Conservation (phyloP, 2,113 vertebrate genomes). For the Rafetus swinhoei region DNA sequence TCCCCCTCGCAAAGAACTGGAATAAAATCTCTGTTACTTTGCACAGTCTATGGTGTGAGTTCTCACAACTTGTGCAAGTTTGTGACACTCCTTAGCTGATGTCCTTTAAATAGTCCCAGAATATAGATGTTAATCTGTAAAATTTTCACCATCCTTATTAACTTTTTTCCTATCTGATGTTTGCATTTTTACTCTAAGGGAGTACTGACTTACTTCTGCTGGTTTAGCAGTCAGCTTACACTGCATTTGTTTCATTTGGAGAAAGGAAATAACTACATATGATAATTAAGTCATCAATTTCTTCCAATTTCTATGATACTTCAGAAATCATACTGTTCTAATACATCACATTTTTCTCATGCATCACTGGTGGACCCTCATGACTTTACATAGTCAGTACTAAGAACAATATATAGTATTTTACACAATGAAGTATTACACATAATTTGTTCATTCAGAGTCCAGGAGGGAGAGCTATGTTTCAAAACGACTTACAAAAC, state of each 20-base stretch:
- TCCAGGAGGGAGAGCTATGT: rapidly evolving
- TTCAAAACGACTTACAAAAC: background rate
- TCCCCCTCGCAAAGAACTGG: constrained; percentile 33
- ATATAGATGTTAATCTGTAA: constrained; percentile 64
- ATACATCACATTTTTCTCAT: background rate
- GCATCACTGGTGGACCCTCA: background rate
- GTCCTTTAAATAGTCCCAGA: constrained; percentile 52
- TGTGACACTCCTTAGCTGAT: constrained; percentile 63
- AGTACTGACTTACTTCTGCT: constrained; percentile 44
- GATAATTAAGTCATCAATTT: constrained; percentile 31
- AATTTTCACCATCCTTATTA: constrained; percentile 48
- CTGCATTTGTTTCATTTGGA: constrained; percentile 23
- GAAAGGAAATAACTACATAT: background rate
- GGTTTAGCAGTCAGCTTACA: constrained; percentile 46
- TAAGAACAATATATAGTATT: background rate
- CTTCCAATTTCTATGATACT: background rate
- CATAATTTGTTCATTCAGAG: background rate
- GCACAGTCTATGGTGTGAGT: constrained; percentile 45
- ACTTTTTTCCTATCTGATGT: constrained; percentile 55
- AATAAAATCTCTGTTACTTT: constrained; percentile 48
- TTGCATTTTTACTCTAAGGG: constrained; percentile 38
- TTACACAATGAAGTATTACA: background rate
- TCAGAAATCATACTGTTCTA: constrained; percentile 17
- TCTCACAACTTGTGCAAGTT: constrained; percentile 38
- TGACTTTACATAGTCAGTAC: background rate